phyloP scores from a whole-genome alignment of 2,888 invertebrate species.

The Oasisia sp. region DNA sequence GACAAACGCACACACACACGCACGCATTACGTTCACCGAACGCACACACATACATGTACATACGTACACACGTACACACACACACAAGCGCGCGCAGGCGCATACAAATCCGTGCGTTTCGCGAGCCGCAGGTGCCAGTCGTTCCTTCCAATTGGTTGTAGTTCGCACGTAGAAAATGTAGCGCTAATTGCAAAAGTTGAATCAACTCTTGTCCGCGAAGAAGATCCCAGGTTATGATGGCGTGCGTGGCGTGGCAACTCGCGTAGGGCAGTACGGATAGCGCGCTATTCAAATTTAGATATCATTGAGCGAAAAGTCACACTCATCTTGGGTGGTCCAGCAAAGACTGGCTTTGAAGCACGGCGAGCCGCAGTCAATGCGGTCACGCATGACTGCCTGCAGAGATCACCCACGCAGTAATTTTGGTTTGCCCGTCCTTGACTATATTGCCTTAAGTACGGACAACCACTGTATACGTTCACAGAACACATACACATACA shows the following conservation, averaged over 20 bases:
- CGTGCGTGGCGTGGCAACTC: not conserved
- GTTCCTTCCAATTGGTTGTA: not conserved
- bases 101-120: not conserved
- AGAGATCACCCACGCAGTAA: not conserved
- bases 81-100: not conserved
- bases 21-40: not conserved
- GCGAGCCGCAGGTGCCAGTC: not conserved
- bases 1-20: not conserved
- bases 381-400: not conserved
- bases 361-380: not conserved
- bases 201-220: not conserved
- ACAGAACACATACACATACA: too few species aligned
- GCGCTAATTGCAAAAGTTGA: not conserved
- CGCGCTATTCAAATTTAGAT: conserved; percentile 2
- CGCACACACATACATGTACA: not conserved
- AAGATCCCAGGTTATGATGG: not conserved
- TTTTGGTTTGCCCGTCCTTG: not conserved
- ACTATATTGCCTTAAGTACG: not conserved
- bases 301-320: conserved; percentile 9
- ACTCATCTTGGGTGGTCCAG: not conserved
- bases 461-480: not conserved
- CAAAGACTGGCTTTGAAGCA: not conserved
- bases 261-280: not conserved
- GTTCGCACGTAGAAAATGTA: not conserved
- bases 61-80: not conserved